Base-by-base conservation (phyloP, 1,140 invertebrate genomes). In the Papilio polytes region DNA sequence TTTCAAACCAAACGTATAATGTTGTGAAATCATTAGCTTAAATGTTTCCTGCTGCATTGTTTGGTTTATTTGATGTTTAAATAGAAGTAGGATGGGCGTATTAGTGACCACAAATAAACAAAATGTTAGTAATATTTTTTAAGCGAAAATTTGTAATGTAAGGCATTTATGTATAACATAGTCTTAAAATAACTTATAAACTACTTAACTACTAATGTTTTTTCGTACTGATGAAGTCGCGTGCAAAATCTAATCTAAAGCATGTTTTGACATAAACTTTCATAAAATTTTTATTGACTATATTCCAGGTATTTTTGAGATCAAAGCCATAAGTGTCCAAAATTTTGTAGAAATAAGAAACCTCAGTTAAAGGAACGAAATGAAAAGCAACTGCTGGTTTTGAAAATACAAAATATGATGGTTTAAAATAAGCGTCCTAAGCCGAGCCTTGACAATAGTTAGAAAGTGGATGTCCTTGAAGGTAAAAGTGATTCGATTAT, bases 381-480 rank as follows among this genome's bases (percentile, higher is more conserved):
- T 63, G 2, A 3, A 12, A 31, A 15, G 26, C 22, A 15, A 59
- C n/a, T 20, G 3, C 13, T 31, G 18, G 26, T 70, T 10, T 26
- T 12, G 31, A 12, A 63, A 36, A 31, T 70, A 70, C 36, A 1
- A 70, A 70, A 31, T 63, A 63, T 63, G 13, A 70, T 26, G 12
- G 2, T 4, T 13, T 31, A 1, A 31, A 12, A 12, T 3, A 13
- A 31, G 9, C 63, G 13, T 70, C 22, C 22, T 12, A 15, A 31
- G 26, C 63, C 4, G 26, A 36, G 13, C 63, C 26, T 70, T 80
- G 48, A 80, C 63, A 26, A 79, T 46, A 81, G 78, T 83, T 88
- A 87, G 87, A 88, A 88, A 88, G 87, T 82, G 80, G 87, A 84
- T 82, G 85, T 88, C 87, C 87, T 88, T 88, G 85, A 22, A 82